A percentile compares a stretch with the other conserved stretches of the same genome.
These are phyloP conservation scores for Oithona nana DNA, from an alignment of 2,888 invertebrate species.

Conservation along the genomic window DNA sequence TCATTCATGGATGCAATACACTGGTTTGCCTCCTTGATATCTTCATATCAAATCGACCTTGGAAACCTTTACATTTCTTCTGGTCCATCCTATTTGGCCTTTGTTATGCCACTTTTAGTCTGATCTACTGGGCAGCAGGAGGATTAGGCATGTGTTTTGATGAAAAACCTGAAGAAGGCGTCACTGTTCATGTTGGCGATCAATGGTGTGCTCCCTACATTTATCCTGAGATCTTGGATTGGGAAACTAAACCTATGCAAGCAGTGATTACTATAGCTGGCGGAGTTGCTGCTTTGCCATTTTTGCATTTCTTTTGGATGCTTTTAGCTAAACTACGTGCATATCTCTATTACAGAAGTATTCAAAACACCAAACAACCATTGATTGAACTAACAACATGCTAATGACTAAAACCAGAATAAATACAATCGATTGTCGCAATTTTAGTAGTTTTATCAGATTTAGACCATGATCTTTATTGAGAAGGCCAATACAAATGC, in stretches of 20 bases:
- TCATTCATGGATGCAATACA: slow-evolving; percentile 25
- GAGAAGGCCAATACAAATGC: too few species aligned
- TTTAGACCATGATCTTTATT: too few species aligned
- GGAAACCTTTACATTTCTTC: slow-evolving; percentile 25
- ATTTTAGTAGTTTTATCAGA: too few species aligned
- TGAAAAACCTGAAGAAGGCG: background rate
- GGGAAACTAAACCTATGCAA: slow-evolving; percentile 17
- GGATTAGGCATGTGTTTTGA: slow-evolving; percentile 22
- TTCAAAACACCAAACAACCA: too few species aligned
- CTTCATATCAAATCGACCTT: slow-evolving; percentile 24
- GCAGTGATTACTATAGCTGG: background rate
- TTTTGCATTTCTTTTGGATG: background rate
- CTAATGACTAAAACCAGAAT: too few species aligned
- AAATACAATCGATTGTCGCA: too few species aligned
- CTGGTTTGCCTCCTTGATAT: slow-evolving; percentile 25
- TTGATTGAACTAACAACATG: too few species aligned
- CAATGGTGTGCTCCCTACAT: slow-evolving; percentile 23
- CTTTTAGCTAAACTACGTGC: background rate
- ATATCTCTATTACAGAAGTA: too few species aligned
- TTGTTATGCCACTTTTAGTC: slow-evolving; percentile 24
- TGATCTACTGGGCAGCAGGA: slow-evolving; percentile 24
- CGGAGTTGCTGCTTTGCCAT: background rate
- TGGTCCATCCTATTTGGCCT: slow-evolving; percentile 24
- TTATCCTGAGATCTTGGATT: slow-evolving; percentile 26
- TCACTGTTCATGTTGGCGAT: background rate